These are phyloP conservation scores for Nicator chloris DNA, from an alignment of 2,113 vertebrate genomes.

Conservation along the genomic window DNA sequence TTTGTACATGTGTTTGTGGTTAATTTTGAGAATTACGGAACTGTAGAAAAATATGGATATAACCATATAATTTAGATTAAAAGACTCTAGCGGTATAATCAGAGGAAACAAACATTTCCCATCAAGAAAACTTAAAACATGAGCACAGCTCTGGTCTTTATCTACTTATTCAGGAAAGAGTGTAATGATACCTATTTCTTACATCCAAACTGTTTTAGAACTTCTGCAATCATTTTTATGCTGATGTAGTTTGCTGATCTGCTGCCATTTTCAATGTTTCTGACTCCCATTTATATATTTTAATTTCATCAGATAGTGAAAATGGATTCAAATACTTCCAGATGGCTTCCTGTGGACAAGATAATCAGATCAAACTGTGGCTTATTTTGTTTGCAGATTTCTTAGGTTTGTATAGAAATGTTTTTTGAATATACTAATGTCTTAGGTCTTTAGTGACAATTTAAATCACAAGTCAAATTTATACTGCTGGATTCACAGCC, in stretches of 20 bases:
- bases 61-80: neutral
- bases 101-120: neutral
- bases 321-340: constrained; percentile 68
- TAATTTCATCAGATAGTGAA: constrained; percentile 65
- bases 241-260: neutral
- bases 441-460: neutral
- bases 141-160: neutral
- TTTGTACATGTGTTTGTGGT: neutral
- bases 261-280: neutral
- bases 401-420: constrained; percentile 73
- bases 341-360: constrained; percentile 89
- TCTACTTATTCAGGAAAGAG: neutral
- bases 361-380: constrained; percentile 85
- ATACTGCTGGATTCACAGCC: neutral
- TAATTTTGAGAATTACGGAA: neutral
- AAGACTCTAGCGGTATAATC: neutral
- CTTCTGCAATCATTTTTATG: neutral
- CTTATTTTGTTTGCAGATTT: constrained; percentile 70
- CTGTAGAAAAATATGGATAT: neutral
- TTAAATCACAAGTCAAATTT: neutral
- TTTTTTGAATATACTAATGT: neutral
- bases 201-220: neutral
- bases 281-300: neutral
- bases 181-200: neutral
- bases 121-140: neutral